Conservation (phyloP, 2,888 invertebrate genomes). For the Theristus sp. region DNA sequence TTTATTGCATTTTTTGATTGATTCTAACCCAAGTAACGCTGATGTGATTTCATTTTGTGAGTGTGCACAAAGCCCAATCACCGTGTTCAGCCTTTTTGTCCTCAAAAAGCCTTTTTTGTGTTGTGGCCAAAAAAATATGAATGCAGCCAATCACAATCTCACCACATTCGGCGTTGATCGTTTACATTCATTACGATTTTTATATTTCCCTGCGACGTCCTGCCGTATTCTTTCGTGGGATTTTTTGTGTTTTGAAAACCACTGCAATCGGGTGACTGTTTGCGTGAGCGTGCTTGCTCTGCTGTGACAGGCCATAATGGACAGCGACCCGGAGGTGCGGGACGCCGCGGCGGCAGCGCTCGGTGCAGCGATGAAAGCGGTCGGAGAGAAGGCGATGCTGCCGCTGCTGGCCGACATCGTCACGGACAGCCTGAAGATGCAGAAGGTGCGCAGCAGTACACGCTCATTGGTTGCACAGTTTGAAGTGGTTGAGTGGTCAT, state of each 20-base stretch:
- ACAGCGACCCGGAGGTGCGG: constrained; percentile 64
- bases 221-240: too few relatives aligned
- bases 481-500: not conserved
- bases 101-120: too few relatives aligned
- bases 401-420: constrained; percentile 62
- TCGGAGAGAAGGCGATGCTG: constrained; percentile 70
- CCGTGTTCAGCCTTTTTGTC: too few relatives aligned
- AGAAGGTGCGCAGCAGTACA: constrained; percentile 52
- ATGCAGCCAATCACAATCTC: too few relatives aligned
- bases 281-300: too few relatives aligned
- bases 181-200: not conserved
- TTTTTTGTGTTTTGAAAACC: too few relatives aligned
- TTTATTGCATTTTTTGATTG: too few relatives aligned
- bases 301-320: constrained; percentile 23
- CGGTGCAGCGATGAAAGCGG: constrained; percentile 77
- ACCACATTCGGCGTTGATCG: constrained; percentile 5
- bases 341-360: constrained; percentile 80
- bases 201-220: not conserved
- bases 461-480: not conserved
- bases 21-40: too few relatives aligned
- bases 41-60: too few relatives aligned
- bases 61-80: too few relatives aligned
- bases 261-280: too few relatives aligned
- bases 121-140: too few relatives aligned
- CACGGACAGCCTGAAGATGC: constrained; percentile 63